Evolutionary conservation across 1,140 invertebrate species (phyloP).

Genomic region (Thaumetopoea pityocampa): DNA sequence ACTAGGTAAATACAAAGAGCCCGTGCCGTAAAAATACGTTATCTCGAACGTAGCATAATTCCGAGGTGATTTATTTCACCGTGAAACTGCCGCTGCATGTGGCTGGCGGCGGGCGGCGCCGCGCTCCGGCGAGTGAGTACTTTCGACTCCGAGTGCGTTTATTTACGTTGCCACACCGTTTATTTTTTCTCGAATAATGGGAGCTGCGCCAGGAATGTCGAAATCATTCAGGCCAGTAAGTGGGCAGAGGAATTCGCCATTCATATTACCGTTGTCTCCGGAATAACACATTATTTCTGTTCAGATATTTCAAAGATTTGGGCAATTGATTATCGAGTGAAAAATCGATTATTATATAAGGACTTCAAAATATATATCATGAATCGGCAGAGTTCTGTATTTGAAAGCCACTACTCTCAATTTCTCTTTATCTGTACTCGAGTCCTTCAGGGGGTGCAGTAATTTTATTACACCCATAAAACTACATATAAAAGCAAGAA

Average conservation of each 20-base stretch:
- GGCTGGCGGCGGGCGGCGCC: slow-evolving; percentile 1
- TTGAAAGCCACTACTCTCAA: too few species aligned
- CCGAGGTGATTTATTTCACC: slow-evolving; percentile 65
- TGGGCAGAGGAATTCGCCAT: slow-evolving; percentile 70
- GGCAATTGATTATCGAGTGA: slow-evolving; percentile 4
- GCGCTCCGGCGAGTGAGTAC: slow-evolving; percentile 34
- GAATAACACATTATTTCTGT: slow-evolving; percentile 26
- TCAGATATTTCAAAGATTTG: slow-evolving; percentile 26
- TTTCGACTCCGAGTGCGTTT: slow-evolving; percentile 52
- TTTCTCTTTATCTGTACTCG: too few species aligned
- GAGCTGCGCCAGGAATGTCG: slow-evolving; percentile 71
- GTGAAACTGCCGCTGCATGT: slow-evolving; percentile 40
- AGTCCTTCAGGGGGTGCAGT: too few species aligned
- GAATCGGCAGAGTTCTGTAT: background rate
- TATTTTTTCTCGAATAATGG: slow-evolving; percentile 71
- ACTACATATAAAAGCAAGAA: too few species aligned
- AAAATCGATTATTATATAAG: slow-evolving; percentile 2
- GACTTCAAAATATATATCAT: slow-evolving; percentile 5
- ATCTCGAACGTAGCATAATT: slow-evolving; percentile 53
- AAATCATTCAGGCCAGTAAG: slow-evolving; percentile 73
- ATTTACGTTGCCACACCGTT: slow-evolving; percentile 66
- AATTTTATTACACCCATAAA: too few species aligned
- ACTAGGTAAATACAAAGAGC: slow-evolving; percentile 66
- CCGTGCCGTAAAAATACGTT: slow-evolving; percentile 72
- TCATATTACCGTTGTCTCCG: slow-evolving; percentile 53